These are phyloP conservation scores for Tangara arthus DNA, from an alignment of 2,797 vertebrate genomes.

Conservation along the genomic window DNA sequence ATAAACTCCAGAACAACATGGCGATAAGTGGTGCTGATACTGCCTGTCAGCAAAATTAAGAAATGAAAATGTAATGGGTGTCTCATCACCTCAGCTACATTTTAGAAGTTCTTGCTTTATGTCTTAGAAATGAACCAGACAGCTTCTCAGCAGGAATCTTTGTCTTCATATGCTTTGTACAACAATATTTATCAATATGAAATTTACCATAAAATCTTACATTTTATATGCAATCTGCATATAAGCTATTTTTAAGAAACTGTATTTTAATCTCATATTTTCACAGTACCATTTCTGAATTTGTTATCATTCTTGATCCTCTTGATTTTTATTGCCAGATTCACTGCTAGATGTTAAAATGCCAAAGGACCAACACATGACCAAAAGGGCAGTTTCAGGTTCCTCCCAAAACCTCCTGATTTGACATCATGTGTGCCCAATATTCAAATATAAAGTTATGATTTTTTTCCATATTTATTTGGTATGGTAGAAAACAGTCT, in stretches of 20 bases:
- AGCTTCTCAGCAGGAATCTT: not conserved
- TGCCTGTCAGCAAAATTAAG: conserved; percentile 19
- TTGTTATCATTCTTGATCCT: not conserved
- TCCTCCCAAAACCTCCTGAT: not conserved
- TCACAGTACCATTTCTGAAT: not conserved
- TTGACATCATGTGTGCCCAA: not conserved
- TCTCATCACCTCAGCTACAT: not conserved
- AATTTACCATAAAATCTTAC: not conserved
- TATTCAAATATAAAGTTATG: not conserved
- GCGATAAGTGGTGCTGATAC: not conserved
- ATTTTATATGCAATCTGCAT: not conserved
- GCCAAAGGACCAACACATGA: not conserved
- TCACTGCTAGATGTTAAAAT: not conserved
- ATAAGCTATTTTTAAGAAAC: not conserved
- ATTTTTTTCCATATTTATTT: not conserved
- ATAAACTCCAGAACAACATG: not conserved
- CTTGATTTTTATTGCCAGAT: not conserved
- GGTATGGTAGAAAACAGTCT: not conserved
- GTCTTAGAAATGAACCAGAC: not conserved
- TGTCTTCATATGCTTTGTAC: not conserved
- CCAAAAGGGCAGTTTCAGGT: not conserved
- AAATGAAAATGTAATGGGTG: not conserved
- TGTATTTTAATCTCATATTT: not conserved
- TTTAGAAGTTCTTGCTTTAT: not conserved
- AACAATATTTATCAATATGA: not conserved